Percentiles rank a stretch among this genome's conserved stretches.
Conservation (phyloP, 1,140 invertebrate species). For the Chlorops oryzae region DNA sequence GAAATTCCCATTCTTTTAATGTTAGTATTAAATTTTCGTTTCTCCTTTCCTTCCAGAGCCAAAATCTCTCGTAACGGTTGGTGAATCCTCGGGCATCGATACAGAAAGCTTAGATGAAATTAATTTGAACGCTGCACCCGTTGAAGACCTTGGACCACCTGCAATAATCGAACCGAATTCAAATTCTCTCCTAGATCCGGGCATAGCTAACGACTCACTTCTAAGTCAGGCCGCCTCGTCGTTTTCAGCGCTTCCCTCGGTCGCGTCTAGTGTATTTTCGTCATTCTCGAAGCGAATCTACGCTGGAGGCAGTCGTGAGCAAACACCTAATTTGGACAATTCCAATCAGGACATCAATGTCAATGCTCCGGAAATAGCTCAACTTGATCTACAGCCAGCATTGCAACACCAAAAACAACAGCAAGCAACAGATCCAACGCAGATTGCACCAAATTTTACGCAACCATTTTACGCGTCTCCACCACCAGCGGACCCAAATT, state of each 20-base stretch:
- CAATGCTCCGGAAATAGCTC: conserved; percentile 15
- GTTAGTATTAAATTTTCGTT: no score
- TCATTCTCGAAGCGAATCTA: conserved; percentile 53
- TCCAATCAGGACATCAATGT: conserved; percentile 12
- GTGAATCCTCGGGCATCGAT: conserved; percentile 34
- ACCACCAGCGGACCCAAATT: background rate
- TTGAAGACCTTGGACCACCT: conserved; percentile 8
- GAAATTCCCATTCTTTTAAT: no score
- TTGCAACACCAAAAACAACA: conserved; percentile 25
- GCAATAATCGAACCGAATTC: conserved; percentile 27
- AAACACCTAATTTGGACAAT: conserved; percentile 14
- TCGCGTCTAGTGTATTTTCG: conserved; percentile 55
- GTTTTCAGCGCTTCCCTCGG: conserved; percentile 54
- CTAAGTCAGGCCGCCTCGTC: conserved; percentile 52
- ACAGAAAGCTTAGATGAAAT: conserved; percentile 44
- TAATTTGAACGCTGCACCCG: conserved; percentile 32
- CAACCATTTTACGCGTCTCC: conserved; percentile 5
- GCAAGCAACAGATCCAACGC: conserved; percentile 10
- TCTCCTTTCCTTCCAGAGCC: conserved; percentile 30
- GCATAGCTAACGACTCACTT: conserved; percentile 39
- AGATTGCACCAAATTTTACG: conserved; percentile 24
- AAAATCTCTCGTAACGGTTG: conserved; percentile 40
- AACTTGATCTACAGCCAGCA: conserved; percentile 36
- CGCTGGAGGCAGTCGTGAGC: conserved; percentile 22
- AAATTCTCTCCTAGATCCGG: conserved; percentile 29